Evolutionary conservation across 2,797 vertebrate genomes (phyloP).

Genomic region (Scomberomorus guttatus): DNA sequence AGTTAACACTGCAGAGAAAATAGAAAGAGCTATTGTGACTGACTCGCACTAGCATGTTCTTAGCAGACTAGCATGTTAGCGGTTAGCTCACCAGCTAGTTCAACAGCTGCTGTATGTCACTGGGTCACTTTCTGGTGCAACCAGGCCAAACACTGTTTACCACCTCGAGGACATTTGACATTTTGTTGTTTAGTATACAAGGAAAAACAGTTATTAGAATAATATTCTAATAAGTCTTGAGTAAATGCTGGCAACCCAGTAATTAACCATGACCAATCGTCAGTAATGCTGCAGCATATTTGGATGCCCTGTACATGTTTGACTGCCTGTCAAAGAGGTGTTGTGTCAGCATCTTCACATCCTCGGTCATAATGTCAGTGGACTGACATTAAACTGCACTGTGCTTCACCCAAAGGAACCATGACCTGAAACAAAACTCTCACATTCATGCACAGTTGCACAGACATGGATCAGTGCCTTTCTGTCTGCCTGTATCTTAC

Average conservation of each 20-base stretch:
- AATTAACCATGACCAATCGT: not conserved
- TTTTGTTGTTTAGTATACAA: not conserved
- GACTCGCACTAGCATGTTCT: no score
- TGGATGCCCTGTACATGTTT: not conserved
- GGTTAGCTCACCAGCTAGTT: no score
- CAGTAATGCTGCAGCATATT: not conserved
- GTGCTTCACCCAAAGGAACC: conserved; percentile 13
- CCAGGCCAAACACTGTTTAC: no score
- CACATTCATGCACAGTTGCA: conserved; percentile 52
- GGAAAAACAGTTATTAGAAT: not conserved
- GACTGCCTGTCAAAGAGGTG: conserved; percentile 2
- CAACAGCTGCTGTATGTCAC: no score
- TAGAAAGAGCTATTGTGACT: no score
- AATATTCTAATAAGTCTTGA: not conserved
- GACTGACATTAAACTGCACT: conserved; percentile 39
- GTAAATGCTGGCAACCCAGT: not conserved
- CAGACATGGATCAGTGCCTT: conserved; percentile 39
- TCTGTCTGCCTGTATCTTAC: not conserved
- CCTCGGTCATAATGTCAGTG: conserved; percentile 16
- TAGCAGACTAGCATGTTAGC: no score
- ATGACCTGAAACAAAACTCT: conserved; percentile 42
- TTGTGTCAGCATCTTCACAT: conserved; percentile 27
- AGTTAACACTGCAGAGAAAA: no score
- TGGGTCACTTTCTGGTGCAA: no score
- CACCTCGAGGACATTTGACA: no score